Evolutionary conservation across 2,113 vertebrate species (phyloP).

Genomic region (Patagioenas fasciata): DNA sequence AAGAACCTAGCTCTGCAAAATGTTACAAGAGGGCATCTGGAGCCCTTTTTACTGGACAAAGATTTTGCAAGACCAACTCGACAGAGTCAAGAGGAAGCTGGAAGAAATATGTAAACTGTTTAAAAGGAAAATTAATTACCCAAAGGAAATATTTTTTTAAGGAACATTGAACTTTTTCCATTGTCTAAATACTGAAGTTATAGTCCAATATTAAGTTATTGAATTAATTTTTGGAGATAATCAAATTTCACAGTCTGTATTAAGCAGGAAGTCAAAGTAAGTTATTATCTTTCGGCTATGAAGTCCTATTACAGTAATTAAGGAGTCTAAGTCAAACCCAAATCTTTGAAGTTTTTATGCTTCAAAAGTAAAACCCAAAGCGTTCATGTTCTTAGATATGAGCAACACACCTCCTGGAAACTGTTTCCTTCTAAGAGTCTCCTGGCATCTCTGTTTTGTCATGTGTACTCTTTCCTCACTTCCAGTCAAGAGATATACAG

Average conservation of each 20-base stretch:
- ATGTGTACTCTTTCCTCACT: not conserved
- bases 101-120: not conserved
- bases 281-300: not conserved
- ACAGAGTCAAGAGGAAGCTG: not conserved
- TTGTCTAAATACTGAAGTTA: not conserved
- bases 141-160: not conserved
- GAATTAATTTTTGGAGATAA: not conserved
- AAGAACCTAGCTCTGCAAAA: not conserved
- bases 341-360: not conserved
- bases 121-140: not conserved
- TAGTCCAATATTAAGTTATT: not conserved
- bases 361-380: not conserved
- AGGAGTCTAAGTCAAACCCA: not conserved
- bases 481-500: not conserved
- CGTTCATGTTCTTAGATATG: not conserved
- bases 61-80: not conserved
- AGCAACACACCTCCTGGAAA: not conserved
- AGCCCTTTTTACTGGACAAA: not conserved
- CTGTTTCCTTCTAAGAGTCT: not conserved
- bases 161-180: not conserved
- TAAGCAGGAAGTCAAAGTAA: not conserved
- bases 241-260: not conserved
- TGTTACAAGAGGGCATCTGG: not conserved
- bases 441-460: not conserved
- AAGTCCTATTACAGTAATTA: not conserved